Evolutionary conservation across 2,888 invertebrate genomes (phyloP).

Genomic region (Xestobium rufovillosum): DNA sequence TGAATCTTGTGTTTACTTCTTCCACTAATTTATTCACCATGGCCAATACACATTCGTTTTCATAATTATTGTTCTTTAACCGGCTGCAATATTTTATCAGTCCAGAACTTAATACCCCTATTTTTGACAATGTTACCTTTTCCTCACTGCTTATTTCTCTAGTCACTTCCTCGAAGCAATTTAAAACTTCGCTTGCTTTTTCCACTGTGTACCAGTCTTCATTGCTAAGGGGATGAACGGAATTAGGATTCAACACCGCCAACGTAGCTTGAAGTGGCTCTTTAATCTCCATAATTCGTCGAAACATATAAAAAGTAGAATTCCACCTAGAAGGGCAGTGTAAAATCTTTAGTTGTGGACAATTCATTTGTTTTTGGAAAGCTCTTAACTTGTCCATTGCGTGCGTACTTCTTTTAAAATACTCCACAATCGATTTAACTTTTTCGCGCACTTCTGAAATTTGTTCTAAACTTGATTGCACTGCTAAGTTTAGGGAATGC

Average conservation of each 20-base stretch:
- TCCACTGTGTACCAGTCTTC: not conserved
- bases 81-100: not conserved
- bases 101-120: too few relatives aligned
- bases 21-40: not conserved
- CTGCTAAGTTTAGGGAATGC: constrained; percentile 5
- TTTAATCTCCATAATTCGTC: constrained; percentile 1
- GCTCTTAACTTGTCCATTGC: not conserved
- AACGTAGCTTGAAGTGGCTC: not conserved
- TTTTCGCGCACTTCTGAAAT: not conserved
- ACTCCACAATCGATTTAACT: constrained; percentile 3
- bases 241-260: constrained; percentile 5
- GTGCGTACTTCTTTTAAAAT: constrained; percentile 5
- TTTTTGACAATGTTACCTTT: constrained; percentile 4
- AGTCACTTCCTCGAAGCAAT: constrained; percentile 5
- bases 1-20: not conserved
- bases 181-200: constrained; percentile 3
- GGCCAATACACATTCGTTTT: not conserved
- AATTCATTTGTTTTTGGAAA: not conserved
- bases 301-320: constrained; percentile 4
- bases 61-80: not conserved
- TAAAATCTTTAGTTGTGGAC: not conserved
- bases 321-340: constrained; percentile 3
- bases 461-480: too few relatives aligned
- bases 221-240: constrained; percentile 1
- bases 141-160: not conserved